Evolutionary conservation across 2,113 vertebrate genomes (phyloP), one percentile per base, ranked within the genome.

Genomic region (Notarius lentiginosus): DNA sequence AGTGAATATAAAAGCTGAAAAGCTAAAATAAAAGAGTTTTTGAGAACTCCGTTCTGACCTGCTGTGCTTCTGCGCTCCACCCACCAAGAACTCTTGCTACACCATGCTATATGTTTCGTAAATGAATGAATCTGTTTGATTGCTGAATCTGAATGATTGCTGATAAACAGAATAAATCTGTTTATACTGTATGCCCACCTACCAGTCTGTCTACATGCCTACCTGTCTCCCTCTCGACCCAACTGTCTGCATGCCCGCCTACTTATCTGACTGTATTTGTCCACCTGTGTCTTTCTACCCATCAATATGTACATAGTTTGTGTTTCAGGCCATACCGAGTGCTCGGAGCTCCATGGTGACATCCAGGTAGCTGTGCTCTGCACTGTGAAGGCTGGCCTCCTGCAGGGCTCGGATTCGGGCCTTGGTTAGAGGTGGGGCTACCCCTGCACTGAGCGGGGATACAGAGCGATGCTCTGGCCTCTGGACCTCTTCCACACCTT

Each of bases 331-430:
- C 95, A 94, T 92, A 99, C 98, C 98, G 4, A 98, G 95, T 0
- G 95, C 93, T 88, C 95, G 85, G 89, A 99, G 95, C 94, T 99
- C 98, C 96, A 98, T 94, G 92, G 97, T 99, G 81, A 99, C 96
- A 81, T 99, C 97, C 79, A 99, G 96, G 7, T 97, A 98, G 66
- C 98, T 96, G 0, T 99, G 98, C 91, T 99, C 98, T 0, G 97
- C 95, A 0, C 98, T 99, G 95, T 98, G 97, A 85, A 97, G 98
- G 91, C 96, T 97, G 72, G 98, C 97, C 90, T 99, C 97, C 93
- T 99, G 98, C 90, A 99, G 94, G 1, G 97, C 97, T 88, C 97
- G 98, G 84, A 94, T 96, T 83, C 96, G 89, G 0, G 96, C 96
- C 85, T 95, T 97, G 84, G 97, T 97, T 1, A 97, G 94, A 18